A percentile compares a stretch with the other conserved stretches of the same genome.
phyloP scores from a whole-genome alignment of 2,797 vertebrate genomes.

The Hydrophis major region DNA sequence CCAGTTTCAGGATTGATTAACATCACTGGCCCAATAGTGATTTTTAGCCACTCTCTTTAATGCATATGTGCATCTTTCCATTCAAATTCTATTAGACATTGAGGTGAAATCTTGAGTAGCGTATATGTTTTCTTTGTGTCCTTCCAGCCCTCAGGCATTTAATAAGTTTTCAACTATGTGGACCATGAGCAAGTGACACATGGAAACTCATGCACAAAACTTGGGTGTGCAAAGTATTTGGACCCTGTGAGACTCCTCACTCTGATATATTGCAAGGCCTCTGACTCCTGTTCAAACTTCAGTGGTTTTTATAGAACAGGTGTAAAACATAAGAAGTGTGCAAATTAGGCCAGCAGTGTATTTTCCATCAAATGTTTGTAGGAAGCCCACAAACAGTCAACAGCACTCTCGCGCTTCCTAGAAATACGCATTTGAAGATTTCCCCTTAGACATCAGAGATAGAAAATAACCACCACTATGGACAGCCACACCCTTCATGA shows the following conservation, averaged over 20 bases:
- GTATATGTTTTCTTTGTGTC: constrained; percentile 35
- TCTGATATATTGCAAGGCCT: constrained; percentile 33
- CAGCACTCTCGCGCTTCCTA: not conserved
- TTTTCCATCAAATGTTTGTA: not conserved
- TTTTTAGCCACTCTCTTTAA: constrained; percentile 18
- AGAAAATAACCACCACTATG: not conserved
- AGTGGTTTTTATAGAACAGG: constrained; percentile 23
- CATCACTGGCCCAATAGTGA: constrained; percentile 11
- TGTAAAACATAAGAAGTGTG: not conserved
- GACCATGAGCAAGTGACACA: constrained; percentile 51
- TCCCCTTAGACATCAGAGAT: not conserved
- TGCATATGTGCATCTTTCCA: constrained; percentile 25
- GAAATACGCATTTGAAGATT: not conserved
- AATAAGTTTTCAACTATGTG: constrained; percentile 52
- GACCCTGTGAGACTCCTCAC: constrained; percentile 28
- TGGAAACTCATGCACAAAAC: constrained; percentile 60
- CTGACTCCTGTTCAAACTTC: constrained; percentile 35
- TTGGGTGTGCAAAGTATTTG: constrained; percentile 50
- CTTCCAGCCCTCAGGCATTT: not conserved
- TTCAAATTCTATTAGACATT: constrained; percentile 40
- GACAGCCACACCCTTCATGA: not conserved
- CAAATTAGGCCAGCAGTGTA: not conserved
- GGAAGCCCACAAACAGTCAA: not conserved
- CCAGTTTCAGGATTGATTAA: constrained; percentile 9
- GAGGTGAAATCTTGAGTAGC: not conserved